Evolutionary conservation across 2,113 vertebrate species (phyloP), one percentile per base, ranked within the genome.

Genomic region (Charadrius vociferus): DNA sequence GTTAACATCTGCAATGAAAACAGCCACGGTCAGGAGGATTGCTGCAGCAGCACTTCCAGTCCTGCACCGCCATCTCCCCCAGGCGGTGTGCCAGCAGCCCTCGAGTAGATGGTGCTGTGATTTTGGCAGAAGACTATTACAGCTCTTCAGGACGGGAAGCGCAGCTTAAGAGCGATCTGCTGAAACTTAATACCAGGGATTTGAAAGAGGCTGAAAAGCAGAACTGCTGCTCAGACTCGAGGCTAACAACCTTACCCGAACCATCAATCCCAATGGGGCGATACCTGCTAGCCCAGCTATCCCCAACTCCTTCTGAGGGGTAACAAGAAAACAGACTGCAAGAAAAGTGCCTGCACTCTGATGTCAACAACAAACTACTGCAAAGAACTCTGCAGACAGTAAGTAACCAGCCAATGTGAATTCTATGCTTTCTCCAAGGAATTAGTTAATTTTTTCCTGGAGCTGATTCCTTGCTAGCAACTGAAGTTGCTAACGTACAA

Each of bases 1-100:
- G 95, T 55, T 99, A 65, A 99, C 98, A 20, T 98, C 99, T 99
- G 97, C 27, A 75, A 27, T 0, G 8, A 3, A 29, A 61, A n/a
- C 4, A 26, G 3, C 21, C 12, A 1, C 0, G 0, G 19, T 84
- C 58, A 73, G 75, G 5, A 19, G 22, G 49, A 26, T 4, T 9
- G 20, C 32, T 15, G 58, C 37, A 5, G 74, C 29, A 29, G 21
- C 30, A 0, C 3, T 8, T 20, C 87, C 66, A 52, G 7, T 6
- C 49, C 65, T 45, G 11, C 23, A 4, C 34, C 2, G 10, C 23
- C n/a, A 2, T 2, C 14, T 9, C n/a, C 45, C 59, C 1, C 16
- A 4, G 8, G 23, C 39, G 39, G 61, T 1, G 3, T 14, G 14
- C 34, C 8, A 9, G 49, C 5, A 8, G 3, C 65, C 56, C 79